phyloP scores from a whole-genome alignment of 2,888 invertebrate species.

The Dermolepida albohirtum region DNA sequence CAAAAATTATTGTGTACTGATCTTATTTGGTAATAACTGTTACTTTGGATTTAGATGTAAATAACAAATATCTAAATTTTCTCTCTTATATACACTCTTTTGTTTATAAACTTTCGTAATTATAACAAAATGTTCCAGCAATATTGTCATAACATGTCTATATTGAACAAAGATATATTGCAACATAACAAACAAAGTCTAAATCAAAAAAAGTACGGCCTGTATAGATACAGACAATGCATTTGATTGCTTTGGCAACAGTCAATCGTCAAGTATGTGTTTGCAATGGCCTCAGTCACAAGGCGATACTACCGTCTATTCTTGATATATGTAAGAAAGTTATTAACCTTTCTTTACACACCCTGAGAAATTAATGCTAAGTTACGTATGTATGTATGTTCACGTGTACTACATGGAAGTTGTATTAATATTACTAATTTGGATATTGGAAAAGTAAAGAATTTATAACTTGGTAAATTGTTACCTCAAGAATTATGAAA shows the following conservation, averaged over 20 bases:
- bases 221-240: no score
- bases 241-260: conserved; percentile 10
- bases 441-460: background rate
- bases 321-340: conserved; percentile 27
- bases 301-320: conserved; percentile 17
- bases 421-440: background rate
- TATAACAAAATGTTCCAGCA: no score
- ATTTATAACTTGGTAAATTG: background rate
- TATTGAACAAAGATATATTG: no score
- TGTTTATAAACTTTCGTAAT: no score
- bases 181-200: no score
- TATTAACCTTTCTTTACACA: conserved; percentile 38
- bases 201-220: no score
- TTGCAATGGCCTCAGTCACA: conserved; percentile 22
- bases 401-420: conserved; percentile 6
- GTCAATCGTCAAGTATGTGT: background rate
- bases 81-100: no score
- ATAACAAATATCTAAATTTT: no score
- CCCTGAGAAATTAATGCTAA: conserved; percentile 28
- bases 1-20: no score
- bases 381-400: conserved; percentile 15
- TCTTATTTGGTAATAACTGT: no score
- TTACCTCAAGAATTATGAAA: background rate
- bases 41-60: no score
- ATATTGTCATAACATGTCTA: no score